Evolutionary conservation across 1,140 invertebrate genomes (phyloP).

Genomic region (Cydia splendana): DNA sequence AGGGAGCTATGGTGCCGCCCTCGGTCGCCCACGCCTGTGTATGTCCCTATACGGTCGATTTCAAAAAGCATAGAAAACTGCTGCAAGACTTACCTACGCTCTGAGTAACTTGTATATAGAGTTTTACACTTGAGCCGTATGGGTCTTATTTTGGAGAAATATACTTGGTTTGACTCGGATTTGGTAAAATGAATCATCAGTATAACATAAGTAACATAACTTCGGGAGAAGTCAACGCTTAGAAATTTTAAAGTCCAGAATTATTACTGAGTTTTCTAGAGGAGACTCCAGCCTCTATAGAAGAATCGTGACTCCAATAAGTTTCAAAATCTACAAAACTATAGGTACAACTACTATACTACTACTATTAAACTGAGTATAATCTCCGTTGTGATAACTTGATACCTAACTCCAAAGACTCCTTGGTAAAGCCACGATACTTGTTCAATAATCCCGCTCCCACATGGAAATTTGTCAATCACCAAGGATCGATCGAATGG

Average conservation of each 20-base stretch:
- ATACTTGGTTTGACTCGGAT: too few relatives aligned
- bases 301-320: too few relatives aligned
- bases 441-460: conserved; percentile 56
- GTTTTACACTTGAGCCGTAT: too few relatives aligned
- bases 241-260: too few relatives aligned
- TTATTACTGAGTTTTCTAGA: too few relatives aligned
- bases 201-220: too few relatives aligned
- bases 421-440: not conserved
- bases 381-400: not conserved
- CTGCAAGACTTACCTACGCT: not conserved
- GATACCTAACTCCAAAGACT: not conserved
- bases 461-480: conserved; percentile 66
- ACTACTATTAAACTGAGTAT: not conserved
- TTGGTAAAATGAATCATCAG: too few relatives aligned
- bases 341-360: too few relatives aligned
- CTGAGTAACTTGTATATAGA: not conserved
- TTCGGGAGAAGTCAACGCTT: too few relatives aligned
- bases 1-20: conserved; percentile 45
- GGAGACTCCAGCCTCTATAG: too few relatives aligned
- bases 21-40: conserved; percentile 48
- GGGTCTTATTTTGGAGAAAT: too few relatives aligned
- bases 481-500: conserved; percentile 72
- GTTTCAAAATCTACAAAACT: too few relatives aligned
- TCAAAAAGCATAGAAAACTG: conserved; percentile 34
- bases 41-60: conserved; percentile 46